Evolutionary conservation across 37 sponge, comb jelly and placozoan species (phyloP), one percentile per base, ranked within the genome.

Genomic region (Mnemiopsis leidyi): DNA sequence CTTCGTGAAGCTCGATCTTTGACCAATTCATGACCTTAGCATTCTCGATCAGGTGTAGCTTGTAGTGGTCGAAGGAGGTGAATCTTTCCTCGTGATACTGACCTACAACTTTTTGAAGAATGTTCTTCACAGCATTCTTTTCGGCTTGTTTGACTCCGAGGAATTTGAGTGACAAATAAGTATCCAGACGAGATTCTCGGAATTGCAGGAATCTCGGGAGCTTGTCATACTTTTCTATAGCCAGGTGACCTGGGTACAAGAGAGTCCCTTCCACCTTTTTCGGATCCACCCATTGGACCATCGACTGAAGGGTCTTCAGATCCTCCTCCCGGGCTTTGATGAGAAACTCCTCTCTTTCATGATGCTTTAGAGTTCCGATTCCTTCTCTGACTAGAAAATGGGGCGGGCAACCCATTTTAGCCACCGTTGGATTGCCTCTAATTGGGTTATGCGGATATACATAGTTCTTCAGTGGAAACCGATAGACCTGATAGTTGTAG

Each of bases 381-480:
- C 82, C 82, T 33, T 32, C 35, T 33, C 37, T 34, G 23, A 35
- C 36, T 20, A 79, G 82, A 20, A 79, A 35, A 35, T 79, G 37
- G 2, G 82, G 82, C 21, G 82, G 82, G 21, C 82, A 79, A 1
- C 82, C 37, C 35, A 32, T 79, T 7, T 79, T 29, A 79, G 82
- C 37, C 0, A 79, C 37, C 2, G 35, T 79, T 2, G 82, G 37
- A 35, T 35, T 79, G 9, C 37, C 37, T 33, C 82, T 16, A 0
- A 35, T 36, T 23, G 82, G 82, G 82, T 79, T 32, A 23, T 79
- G 37, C 3, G 82, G 82, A 35, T 32, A 79, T 36, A 79, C 35
- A 79, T 32, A 79, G 82, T 79, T 79, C 82, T 35, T 79, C 7
- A 79, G 2, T 1, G 82, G 82, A 29, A 79, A 79, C 7, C 82